These are phyloP conservation scores for Ypsolopha sequella DNA, from an alignment of 2,888 invertebrate species.

Conservation along the genomic window DNA sequence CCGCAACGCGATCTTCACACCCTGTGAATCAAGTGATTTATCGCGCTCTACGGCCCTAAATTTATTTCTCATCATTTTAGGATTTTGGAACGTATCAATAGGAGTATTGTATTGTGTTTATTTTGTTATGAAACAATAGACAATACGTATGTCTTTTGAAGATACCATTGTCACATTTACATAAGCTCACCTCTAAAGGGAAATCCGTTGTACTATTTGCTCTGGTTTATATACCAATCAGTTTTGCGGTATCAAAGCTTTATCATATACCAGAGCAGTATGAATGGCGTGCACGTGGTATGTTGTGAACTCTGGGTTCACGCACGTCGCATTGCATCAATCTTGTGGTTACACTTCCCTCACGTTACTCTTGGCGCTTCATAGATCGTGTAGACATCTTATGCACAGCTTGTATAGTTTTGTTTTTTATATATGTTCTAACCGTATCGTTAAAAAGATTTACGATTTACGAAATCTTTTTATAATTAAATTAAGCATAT, in stretches of 20 bases:
- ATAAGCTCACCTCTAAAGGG: no score
- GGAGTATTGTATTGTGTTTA: no score
- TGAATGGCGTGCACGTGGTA: slow-evolving; percentile 7
- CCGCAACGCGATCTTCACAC: no score
- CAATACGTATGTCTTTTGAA: no score
- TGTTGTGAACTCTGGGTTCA: slow-evolving; percentile 14
- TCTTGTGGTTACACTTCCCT: slow-evolving; percentile 34
- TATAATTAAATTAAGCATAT: slow-evolving; percentile 8
- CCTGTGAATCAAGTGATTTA: no score
- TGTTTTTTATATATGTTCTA: neutral
- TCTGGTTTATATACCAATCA: neutral
- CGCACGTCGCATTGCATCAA: slow-evolving; percentile 23
- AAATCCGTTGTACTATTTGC: no score
- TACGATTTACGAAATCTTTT: neutral
- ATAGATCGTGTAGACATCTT: slow-evolving; percentile 3
- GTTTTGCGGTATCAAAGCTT: slow-evolving; percentile 2
- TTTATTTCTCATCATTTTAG: no score
- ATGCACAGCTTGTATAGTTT: neutral
- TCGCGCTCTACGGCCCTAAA: no score
- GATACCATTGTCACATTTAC: no score
- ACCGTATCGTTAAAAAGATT: neutral
- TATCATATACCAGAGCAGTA: neutral
- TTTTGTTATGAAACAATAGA: no score
- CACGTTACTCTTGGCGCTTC: slow-evolving; percentile 18
- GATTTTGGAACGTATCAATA: no score